Evolutionary conservation across 2,888 invertebrate species (phyloP).

Genomic region (Lucinisca nassula): DNA sequence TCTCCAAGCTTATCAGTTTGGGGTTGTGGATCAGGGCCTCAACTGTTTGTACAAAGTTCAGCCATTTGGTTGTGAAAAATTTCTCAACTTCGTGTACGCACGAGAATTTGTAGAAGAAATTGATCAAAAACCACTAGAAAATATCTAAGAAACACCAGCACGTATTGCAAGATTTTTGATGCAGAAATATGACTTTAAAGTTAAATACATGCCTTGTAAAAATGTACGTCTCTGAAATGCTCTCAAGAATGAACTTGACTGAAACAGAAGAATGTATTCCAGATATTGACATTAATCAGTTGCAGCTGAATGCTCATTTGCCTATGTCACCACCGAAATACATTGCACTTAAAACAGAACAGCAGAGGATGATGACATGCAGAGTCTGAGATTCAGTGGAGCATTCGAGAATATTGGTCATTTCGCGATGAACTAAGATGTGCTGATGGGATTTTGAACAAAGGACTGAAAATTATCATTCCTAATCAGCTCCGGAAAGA

Average conservation of each 20-base stretch:
- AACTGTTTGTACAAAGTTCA: no score
- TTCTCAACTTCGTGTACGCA: constrained; percentile 50
- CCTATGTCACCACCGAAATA: constrained; percentile 25
- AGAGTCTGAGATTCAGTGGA: constrained; percentile 22
- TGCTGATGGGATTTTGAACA: constrained; percentile 57
- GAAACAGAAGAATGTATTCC: constrained; percentile 19
- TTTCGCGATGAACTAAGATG: constrained; percentile 59
- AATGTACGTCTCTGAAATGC: constrained; percentile 44
- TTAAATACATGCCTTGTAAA: constrained; percentile 53
- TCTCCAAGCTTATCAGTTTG: no score
- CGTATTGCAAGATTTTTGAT: constrained; percentile 22
- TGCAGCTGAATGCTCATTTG: constrained; percentile 45
- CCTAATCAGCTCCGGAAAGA: constrained; percentile 35
- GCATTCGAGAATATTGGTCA: constrained; percentile 50
- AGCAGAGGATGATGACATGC: not conserved
- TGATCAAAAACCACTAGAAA: constrained; percentile 59
- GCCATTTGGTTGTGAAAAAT: constrained; percentile 55
- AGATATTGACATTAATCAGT: constrained; percentile 25
- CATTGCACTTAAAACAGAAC: constrained; percentile 24
- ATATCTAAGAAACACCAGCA: constrained; percentile 45
- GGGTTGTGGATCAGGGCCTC: no score
- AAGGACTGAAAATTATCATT: constrained; percentile 38
- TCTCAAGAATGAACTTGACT: constrained; percentile 24
- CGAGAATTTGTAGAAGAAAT: constrained; percentile 42
- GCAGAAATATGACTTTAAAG: constrained; percentile 56